Evolutionary conservation across 2,113 vertebrate species (phyloP).

Genomic region (Falco punctatus): DNA sequence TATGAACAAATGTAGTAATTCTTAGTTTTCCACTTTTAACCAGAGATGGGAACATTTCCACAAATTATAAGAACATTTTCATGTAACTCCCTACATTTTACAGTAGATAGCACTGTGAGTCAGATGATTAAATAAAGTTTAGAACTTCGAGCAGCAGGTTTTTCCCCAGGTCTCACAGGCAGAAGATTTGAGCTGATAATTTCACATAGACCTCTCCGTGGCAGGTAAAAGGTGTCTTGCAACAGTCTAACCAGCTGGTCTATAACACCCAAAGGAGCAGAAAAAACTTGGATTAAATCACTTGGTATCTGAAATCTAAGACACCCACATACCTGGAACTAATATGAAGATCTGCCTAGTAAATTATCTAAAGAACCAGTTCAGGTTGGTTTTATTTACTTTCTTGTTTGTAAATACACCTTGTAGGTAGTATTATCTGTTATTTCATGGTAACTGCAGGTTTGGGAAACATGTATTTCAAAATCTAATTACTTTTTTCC

Average conservation of each 20-base stretch:
- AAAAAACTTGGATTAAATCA: background rate
- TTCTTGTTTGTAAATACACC: background rate
- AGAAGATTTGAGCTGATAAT: background rate
- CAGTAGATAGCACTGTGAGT: slow-evolving; percentile 51
- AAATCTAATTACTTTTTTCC: background rate
- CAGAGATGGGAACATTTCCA: background rate
- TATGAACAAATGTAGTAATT: background rate
- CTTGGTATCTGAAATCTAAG: background rate
- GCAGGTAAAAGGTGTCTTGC: background rate
- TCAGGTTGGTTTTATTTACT: background rate
- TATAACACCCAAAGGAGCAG: background rate
- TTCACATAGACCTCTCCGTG: background rate
- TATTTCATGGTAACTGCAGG: background rate
- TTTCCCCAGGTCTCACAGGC: background rate
- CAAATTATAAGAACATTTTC: background rate
- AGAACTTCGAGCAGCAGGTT: background rate
- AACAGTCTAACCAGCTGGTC: background rate
- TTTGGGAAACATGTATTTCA: background rate
- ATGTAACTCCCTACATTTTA: slow-evolving; percentile 34
- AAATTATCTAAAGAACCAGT: background rate
- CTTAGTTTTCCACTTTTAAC: background rate
- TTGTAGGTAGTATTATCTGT: background rate
- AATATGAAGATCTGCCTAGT: background rate
- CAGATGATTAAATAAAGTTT: slow-evolving; percentile 40
- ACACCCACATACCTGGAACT: background rate